Evolutionary conservation across 2,888 invertebrate genomes (phyloP), one percentile per base, ranked within the genome.

Genomic region (Petrophora chlorosata): DNA sequence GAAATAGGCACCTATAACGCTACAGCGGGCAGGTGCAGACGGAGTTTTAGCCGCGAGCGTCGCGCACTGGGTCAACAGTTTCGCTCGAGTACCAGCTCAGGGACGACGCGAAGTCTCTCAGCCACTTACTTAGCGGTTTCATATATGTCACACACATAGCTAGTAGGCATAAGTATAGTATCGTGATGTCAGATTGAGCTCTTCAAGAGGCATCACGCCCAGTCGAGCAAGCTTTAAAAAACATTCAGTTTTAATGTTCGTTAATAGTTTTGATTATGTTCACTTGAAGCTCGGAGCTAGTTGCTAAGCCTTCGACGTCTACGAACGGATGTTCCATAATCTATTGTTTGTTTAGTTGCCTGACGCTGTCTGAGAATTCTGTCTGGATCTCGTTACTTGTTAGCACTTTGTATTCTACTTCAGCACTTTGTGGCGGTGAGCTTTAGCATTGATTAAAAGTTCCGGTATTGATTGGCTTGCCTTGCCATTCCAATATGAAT

Each of bases 61-160:
- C 74, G 74, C 75, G 62, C 76, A 85, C 74, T 87, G 73, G 87
- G 87, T 88, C 87, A 87, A 88, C 80, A 84, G 79, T 81, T 79
- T 80, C 71, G 67, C 76, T 82, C 67, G 67, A 84, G 84, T 71
- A 74, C 73, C 76, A 78, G 75, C 77, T 74, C 72, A 59, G 73
- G 71, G 75, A 74, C 70, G 75, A 74, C 70, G 77, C 70, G 67
- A 66, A 77, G 79, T 76, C 79, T 78, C 79, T 81, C 77, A 77
- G 76, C 75, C 78, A 82, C 84, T 85, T 79, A 80, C 80, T 83
- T 82, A 80, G 72, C 68, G 66, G 66, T 76, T 71, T 70, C 68
- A 71, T 68, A 66, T 68, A 62, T 62, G 63, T 50, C 59, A 54
- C 64, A 65, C 63, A 65, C 56, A 60, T 47, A 54, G 46, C 53